Evolutionary conservation across 2,797 vertebrate genomes (phyloP).

Genomic region (Nasua narica): DNA sequence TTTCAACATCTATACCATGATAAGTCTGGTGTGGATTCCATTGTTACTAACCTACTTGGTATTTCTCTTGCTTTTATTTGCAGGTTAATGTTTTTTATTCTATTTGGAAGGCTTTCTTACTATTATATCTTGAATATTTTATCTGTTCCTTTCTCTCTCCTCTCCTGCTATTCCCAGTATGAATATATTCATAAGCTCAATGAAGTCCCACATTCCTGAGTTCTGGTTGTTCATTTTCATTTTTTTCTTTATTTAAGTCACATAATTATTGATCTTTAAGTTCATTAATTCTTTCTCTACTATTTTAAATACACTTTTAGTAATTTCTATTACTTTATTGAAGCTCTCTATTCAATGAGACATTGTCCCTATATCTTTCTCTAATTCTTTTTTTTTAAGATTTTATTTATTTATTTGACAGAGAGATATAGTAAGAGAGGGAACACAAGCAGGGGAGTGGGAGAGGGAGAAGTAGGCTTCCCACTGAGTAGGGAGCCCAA

Average conservation of each 20-base stretch:
- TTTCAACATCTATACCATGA: neutral
- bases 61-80: neutral
- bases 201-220: neutral
- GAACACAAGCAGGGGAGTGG: too few relatives aligned
- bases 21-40: neutral
- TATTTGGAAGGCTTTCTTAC: neutral
- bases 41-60: neutral
- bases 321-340: neutral
- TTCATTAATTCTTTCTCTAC: neutral
- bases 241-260: neutral
- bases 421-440: too few relatives aligned
- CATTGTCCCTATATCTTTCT: too few relatives aligned
- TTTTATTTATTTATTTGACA: too few relatives aligned
- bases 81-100: neutral
- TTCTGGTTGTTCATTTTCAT: neutral
- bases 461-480: too few relatives aligned
- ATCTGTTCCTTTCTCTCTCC: neutral
- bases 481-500: too few relatives aligned
- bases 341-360: neutral
- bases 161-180: neutral
- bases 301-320: neutral
- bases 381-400: too few relatives aligned
- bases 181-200: neutral
- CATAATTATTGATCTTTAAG: neutral
- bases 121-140: neutral